A percentile compares a stretch with the other conserved stretches of the same genome.
Evolutionary conservation across 1,140 invertebrate species (phyloP).

Genomic region (Tetramorium parvispinum): DNA sequence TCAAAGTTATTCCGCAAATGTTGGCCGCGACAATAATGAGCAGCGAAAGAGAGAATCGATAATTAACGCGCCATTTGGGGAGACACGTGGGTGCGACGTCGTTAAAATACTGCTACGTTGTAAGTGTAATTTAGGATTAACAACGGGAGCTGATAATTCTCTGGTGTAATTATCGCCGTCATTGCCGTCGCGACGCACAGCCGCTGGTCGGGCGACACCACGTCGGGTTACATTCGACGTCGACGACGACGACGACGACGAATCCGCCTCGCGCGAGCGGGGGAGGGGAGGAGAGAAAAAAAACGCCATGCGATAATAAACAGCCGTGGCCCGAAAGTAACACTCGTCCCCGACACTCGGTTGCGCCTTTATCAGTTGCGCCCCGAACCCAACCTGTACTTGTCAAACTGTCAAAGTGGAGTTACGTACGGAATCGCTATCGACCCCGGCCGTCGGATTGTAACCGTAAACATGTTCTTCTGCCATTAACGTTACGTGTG

Average conservation of each 20-base stretch:
- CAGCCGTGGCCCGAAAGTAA: constrained; percentile 46
- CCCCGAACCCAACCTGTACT: constrained; percentile 79
- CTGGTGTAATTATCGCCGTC: neutral
- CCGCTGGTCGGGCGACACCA: neutral
- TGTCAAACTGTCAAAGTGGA: constrained; percentile 82
- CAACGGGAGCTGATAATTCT: neutral
- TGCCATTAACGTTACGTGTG: constrained; percentile 84
- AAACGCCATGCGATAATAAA: neutral
- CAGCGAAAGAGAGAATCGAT: neutral
- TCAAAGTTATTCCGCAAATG: neutral
- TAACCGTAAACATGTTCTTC: constrained; percentile 85
- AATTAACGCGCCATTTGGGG: neutral
- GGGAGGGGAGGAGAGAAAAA: neutral
- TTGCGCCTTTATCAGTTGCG: constrained; percentile 69
- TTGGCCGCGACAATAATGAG: neutral
- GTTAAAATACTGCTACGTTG: neutral
- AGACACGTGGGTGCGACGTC: constrained; percentile 2
- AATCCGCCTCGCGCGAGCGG: too few species aligned
- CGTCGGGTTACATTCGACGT: neutral
- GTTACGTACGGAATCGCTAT: constrained; percentile 83
- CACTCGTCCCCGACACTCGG: constrained; percentile 27
- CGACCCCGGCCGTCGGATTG: constrained; percentile 82
- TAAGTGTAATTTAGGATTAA: neutral
- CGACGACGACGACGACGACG: neutral
- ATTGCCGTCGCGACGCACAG: neutral